Percentiles rank a stretch among this genome's conserved stretches.
Conservation (phyloP, 2,888 invertebrate genomes). For the Lycocerus yunnanus region DNA sequence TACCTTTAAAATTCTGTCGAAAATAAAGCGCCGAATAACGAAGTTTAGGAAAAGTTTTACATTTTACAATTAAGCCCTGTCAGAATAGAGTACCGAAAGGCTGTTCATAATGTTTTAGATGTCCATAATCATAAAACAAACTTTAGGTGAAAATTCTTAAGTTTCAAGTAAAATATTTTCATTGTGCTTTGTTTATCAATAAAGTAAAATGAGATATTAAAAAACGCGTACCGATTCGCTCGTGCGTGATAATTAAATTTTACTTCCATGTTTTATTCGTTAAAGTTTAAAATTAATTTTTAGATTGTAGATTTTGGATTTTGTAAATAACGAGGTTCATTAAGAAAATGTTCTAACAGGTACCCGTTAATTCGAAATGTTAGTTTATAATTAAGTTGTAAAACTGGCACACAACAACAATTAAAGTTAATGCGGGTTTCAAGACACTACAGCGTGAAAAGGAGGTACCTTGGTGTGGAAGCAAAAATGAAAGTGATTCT, state of each 20-base stretch:
- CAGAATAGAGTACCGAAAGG: neutral
- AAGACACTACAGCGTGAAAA: neutral
- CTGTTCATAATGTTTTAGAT: neutral
- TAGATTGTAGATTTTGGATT: neutral
- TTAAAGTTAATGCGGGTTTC: neutral
- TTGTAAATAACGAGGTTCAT: neutral
- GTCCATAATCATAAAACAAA: neutral
- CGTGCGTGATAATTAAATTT: neutral
- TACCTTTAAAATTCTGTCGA: neutral
- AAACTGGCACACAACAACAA: neutral
- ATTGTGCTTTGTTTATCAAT: neutral
- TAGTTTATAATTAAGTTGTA: neutral
- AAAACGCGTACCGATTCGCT: neutral
- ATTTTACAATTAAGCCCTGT: neutral
- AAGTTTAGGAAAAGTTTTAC: neutral
- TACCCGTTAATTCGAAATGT: neutral
- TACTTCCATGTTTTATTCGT: neutral
- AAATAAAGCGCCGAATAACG: neutral
- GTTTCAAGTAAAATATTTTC: neutral
- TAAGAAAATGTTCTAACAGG: neutral
- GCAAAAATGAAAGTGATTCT: neutral
- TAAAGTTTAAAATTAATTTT: neutral
- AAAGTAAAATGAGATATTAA: no score
- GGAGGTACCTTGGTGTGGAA: neutral
- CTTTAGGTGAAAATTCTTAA: neutral